These are phyloP conservation scores for Invenusta paracnida DNA, from an alignment of 2,888 invertebrate genomes.

Conservation along the genomic window DNA sequence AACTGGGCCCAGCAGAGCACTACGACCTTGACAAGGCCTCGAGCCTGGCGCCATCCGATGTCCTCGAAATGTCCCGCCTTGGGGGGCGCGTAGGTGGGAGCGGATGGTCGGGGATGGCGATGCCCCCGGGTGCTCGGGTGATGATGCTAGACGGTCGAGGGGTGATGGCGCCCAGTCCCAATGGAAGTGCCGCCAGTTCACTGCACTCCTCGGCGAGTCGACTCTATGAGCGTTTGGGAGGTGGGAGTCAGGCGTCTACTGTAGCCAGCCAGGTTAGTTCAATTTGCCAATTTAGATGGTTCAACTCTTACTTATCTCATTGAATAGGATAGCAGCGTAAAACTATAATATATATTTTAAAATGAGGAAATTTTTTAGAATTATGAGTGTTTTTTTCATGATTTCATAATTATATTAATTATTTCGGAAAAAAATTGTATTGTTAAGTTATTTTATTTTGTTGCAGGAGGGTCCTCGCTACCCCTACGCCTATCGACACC, in stretches of 20 bases:
- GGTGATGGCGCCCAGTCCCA: neutral
- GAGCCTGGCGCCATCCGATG: conserved; percentile 88
- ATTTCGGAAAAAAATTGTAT: neutral
- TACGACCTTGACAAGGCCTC: conserved; percentile 90
- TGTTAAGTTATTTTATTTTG: neutral
- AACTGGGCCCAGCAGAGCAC: conserved; percentile 69
- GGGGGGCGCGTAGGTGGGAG: neutral
- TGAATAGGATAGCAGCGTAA: no score
- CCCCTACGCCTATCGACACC: conserved; percentile 41
- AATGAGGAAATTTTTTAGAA: no score
- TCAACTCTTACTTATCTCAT: no score
- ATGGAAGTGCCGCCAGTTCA: neutral
- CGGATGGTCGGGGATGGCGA: neutral
- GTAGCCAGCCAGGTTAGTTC: neutral
- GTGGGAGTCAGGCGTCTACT: conserved; percentile 8
- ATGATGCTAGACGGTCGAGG: neutral
- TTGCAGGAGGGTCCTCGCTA: conserved; percentile 26
- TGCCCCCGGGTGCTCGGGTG: neutral
- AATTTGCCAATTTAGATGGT: no score
- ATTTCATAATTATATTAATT: neutral
- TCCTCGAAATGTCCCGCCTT: conserved; percentile 70
- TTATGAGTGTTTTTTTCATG: neutral
- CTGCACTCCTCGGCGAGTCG: conserved; percentile 2
- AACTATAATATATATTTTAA: no score
- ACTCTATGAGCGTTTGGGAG: conserved; percentile 1